These are phyloP conservation scores for Bombus consobrinus DNA, from an alignment of 1,140 invertebrate species.

Conservation along the genomic window DNA sequence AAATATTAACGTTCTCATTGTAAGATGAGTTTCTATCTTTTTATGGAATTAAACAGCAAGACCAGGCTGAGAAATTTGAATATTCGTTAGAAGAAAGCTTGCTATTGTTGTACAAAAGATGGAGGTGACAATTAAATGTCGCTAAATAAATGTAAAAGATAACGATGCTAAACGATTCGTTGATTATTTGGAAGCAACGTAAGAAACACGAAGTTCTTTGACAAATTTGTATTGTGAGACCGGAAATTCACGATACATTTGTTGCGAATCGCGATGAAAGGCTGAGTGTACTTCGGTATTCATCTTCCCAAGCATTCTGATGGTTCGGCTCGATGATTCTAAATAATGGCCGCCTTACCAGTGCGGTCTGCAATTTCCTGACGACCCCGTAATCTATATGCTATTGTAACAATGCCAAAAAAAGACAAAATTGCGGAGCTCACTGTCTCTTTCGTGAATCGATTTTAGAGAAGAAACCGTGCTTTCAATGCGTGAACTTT, in stretches of 20 bases:
- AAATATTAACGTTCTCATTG: too few species aligned
- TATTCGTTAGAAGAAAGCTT: too few species aligned
- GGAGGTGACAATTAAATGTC: not conserved
- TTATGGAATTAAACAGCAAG: not conserved
- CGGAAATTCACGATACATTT: slow-evolving; percentile 27
- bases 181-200: not conserved
- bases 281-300: slow-evolving; percentile 36
- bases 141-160: too few species aligned
- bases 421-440: slow-evolving; percentile 14
- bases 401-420: slow-evolving; percentile 22
- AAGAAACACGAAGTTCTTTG: slow-evolving; percentile 11
- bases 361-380: slow-evolving; percentile 36
- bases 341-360: slow-evolving; percentile 41
- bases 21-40: not conserved
- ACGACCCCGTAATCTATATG: slow-evolving; percentile 34
- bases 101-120: not conserved
- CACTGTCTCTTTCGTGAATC: not conserved
- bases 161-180: not conserved
- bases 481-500: not conserved
- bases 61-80: not conserved
- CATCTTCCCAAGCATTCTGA: slow-evolving; percentile 33
- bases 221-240: not conserved
- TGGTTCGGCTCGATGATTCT: slow-evolving; percentile 42
- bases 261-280: slow-evolving; percentile 24
- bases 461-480: slow-evolving; percentile 5